Base-by-base conservation (phyloP, 2,797 vertebrate species). In the Clarias laeviceps region DNA sequence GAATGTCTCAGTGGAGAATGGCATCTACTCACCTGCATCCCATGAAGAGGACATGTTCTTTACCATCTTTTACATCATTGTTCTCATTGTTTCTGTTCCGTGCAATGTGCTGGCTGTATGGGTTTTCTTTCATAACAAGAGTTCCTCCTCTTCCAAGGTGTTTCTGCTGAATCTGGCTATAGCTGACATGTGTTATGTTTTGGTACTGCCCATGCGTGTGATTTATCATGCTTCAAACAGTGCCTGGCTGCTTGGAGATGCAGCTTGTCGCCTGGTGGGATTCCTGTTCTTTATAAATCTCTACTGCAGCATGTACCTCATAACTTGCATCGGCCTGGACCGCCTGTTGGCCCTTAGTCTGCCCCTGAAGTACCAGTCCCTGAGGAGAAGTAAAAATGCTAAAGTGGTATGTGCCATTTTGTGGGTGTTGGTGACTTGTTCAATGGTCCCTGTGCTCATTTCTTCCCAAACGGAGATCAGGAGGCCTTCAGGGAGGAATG, bases 261-360 rank as follows among this genome's bases (percentile, higher is more conserved):
- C 87, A 1, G 27, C 88, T 4, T 96, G 95, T 88, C 90, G 91
- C 4, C 18, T 95, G 9, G 89, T 90, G 17, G 94, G 94, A 76
- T 96, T 95, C 88, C 91, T 96, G 22, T 95, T 96, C 82, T 95
- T 94, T 83, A 82, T 95, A 0, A 96, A 96, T 90, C 92, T 96
- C 92, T 95, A 96, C 88, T 93, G 94, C 88, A 96, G 95, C 85
- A 88, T 96, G 45, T 96, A 93, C 79, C 83, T 95, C 17, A 95
- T 95, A 93, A 91, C 93, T 65, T 93, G 93, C 77, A 94, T 96
- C 84, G 94, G 95, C 82, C 83, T 95, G 22, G 94, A 96, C 85
- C 93, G 95, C 84, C 90, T 95, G 70, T 61, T 95, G 27, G 94
- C 94, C 80, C 88, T 95, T 61, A 88, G 91, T 82, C 37, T 94